Conservation (phyloP, 30 jellyfish, hydroid and myxozoan species). For the Aurelia sp. region DNA sequence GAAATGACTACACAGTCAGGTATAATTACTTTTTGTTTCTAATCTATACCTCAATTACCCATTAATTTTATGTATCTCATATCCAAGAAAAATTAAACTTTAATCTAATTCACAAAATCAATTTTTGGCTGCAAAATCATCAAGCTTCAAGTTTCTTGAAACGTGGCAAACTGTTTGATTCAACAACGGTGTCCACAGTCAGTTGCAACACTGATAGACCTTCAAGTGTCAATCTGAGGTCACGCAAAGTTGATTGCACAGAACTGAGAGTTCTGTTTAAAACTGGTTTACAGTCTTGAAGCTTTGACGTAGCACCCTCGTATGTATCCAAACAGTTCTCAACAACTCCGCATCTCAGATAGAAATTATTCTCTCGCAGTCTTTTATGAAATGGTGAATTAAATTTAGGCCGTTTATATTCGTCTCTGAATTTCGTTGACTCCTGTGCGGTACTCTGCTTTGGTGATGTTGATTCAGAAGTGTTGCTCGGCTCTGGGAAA, state of each 20-base stretch:
- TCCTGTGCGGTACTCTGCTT: slow-evolving; percentile 1
- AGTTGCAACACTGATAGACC: slow-evolving; percentile 49
- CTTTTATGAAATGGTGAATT: slow-evolving; percentile 68
- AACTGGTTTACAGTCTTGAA: slow-evolving; percentile 54
- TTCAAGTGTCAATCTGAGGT: slow-evolving; percentile 43
- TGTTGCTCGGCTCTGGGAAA: slow-evolving; percentile 42
- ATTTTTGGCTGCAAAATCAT: no score
- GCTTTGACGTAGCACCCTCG: slow-evolving; percentile 38
- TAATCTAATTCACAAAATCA: no score
- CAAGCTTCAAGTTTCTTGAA: slow-evolving; percentile 13
- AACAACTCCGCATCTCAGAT: slow-evolving; percentile 85
- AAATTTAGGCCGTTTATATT: slow-evolving; percentile 54
- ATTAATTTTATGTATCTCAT: no score
- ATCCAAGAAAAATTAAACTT: no score
- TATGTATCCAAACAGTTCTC: slow-evolving; percentile 69
- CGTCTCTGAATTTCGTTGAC: slow-evolving; percentile 62
- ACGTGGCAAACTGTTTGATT: slow-evolving; percentile 25
- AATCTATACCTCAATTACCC: no score
- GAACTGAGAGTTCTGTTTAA: slow-evolving; percentile 30
- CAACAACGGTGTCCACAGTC: slow-evolving; percentile 40
- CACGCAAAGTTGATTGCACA: slow-evolving; percentile 41
- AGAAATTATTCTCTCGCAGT: slow-evolving; percentile 79
- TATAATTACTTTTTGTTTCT: no score
- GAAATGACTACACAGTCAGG: no score
- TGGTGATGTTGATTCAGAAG: not conserved